Base-by-base conservation (phyloP, 2,888 invertebrate genomes). In the Papilio elwesi region DNA sequence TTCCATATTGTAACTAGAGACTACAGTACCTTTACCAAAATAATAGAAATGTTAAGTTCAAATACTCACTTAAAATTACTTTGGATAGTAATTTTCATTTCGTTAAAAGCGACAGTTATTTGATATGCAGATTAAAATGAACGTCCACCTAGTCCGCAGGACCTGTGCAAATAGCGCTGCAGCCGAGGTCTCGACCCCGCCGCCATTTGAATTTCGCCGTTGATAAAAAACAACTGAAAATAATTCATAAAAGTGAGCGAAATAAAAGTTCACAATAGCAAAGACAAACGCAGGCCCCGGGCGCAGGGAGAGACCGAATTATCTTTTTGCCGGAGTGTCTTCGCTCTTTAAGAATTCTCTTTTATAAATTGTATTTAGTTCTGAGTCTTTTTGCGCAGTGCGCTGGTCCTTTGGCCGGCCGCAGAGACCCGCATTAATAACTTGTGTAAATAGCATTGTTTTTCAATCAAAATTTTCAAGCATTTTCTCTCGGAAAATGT, bases 261-360 rank as follows among this genome's bases (percentile, higher is more conserved):
- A 90, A 90, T 89, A 90, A 91, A 91, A 93, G 91, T 92, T 90
- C 87, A 88, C 88, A 91, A 91, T 90, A 88, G 89, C 90, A 91
- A 93, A 92, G 91, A 91, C 91, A 92, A 93, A 92, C 91, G 87
- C 82, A 81, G 79, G 86, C 89, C 87, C 83, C 80, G 81, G 87
- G 87, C 88, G 79, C 80, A 79, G 81, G 81, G 82, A 80, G 82
- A 80, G 83, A 79, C 84, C 89, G 88, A 90, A 92, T 93, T 92
- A 91, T 91, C 89, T 92, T 92, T 92, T 91, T 89, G 85, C 82
- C 77, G 76, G 81, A 85, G 82, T 89, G 87, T 92, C 91, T 90
- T 90, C 86, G 85, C 88, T 92, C 87, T 90, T 90, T 90, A 90
- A 91, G 91, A 92, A 93, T 92, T 92, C 92, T 87, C 89, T 91